Evolutionary conservation across 2,113 vertebrate species (phyloP), one percentile per base, ranked within the genome.

Genomic region (Tonatia bakeri): DNA sequence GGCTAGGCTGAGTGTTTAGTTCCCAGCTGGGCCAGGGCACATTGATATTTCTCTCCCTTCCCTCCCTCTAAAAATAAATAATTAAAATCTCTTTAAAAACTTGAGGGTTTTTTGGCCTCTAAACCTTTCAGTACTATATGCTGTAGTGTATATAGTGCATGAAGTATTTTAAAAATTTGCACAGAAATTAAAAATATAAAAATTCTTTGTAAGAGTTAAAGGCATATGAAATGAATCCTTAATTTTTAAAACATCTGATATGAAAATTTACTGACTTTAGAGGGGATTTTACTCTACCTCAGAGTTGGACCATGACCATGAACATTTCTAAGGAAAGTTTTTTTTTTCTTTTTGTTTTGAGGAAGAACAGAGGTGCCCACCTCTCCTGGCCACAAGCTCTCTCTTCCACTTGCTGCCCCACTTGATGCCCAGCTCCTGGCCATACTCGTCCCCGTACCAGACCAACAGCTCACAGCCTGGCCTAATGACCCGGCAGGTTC

Each of bases 381-480:
- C 96, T 98, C 31, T 95, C 12, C 28, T 10, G 19, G 67, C 52
- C 0, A 22, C 11, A 2, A 76, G 73, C 43, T 91, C 88, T 13
- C 45, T 67, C 85, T 95, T 96, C 94, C 94, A 94, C 80, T 82
- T 95, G 73, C 91, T 92, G 76, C 95, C 94, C 96, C 97, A 97
- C 45, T 96, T 97, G 87, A 98, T 97, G 64, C 97, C 98, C 43
- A 98, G 95, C 38, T 98, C 97, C 73, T 87, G 94, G 84, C 96
- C 96, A 0, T 98, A 98, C 84, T 98, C 97, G 1, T 98, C 97
- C 15, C 98, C 96, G 0, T 98, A 98, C 97, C 98, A 98, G 67
- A 98, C 98, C 36, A 98, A 82, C 61, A 98, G 96, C n/a, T 98
- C 98, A 38, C 95, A 87, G 54, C 94, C 94, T 0, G 91, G 97